Evolutionary conservation across 2,888 invertebrate species (phyloP).

Genomic region (Tenthredo notha): DNA sequence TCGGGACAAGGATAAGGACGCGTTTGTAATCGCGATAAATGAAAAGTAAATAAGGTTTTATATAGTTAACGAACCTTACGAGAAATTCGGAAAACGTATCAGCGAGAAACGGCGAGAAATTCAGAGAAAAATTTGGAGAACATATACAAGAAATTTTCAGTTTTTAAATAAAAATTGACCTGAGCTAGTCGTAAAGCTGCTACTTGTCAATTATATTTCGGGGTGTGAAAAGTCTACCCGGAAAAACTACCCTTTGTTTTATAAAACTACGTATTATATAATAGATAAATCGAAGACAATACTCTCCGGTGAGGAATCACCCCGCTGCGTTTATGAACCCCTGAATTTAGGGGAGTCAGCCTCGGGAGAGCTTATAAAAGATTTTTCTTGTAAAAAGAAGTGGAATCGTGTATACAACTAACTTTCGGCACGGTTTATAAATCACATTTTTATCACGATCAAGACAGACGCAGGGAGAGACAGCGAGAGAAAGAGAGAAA

Average conservation of each 20-base stretch:
- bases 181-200: no score
- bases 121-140: background rate
- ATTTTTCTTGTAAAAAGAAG: background rate
- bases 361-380: background rate
- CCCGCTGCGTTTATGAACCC: background rate
- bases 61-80: background rate
- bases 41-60: constrained; percentile 27
- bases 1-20: background rate
- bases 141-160: background rate
- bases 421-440: constrained; percentile 36
- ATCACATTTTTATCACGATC: constrained; percentile 39
- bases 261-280: background rate
- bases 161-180: no score
- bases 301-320: background rate
- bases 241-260: no score
- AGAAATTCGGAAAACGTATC: background rate
- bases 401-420: constrained; percentile 20
- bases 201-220: no score
- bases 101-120: background rate
- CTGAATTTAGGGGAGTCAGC: no score
- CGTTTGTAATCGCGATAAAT: constrained; percentile 27
- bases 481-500: background rate
- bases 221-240: no score
- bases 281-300: background rate
- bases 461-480: background rate